These are phyloP conservation scores for Laothoe populi DNA, from an alignment of 2,888 invertebrate genomes.

Conservation along the genomic window DNA sequence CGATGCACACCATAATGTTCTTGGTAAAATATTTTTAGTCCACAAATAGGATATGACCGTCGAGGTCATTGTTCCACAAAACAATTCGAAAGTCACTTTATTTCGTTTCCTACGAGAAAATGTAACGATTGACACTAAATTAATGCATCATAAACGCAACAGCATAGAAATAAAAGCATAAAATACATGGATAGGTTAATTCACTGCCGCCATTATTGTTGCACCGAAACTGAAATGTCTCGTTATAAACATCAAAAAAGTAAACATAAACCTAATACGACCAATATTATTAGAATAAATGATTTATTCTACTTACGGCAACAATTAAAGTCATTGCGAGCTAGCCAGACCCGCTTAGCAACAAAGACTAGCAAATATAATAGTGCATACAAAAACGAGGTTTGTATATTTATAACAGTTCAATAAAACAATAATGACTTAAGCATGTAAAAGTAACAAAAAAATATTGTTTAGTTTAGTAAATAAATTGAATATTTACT, in stretches of 20 bases:
- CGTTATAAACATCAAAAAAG: conserved; percentile 79
- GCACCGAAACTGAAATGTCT: conserved; percentile 82
- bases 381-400: conserved; percentile 77
- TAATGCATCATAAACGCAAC: conserved; percentile 47
- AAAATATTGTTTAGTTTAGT: conserved; percentile 35
- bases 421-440: conserved; percentile 50
- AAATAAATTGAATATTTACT: conserved; percentile 62
- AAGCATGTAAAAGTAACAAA: conserved; percentile 39
- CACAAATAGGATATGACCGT: conserved; percentile 76
- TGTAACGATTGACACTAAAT: conserved; percentile 64
- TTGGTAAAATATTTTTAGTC: conserved; percentile 79
- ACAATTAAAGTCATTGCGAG: conserved; percentile 39
- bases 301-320: conserved; percentile 36
- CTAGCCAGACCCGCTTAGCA: conserved; percentile 61
- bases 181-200: conserved; percentile 80
- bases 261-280: conserved; percentile 74
- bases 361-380: conserved; percentile 73
- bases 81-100: conserved; percentile 68
- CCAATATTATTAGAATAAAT: conserved; percentile 42
- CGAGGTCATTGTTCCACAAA: conserved; percentile 81
- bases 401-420: conserved; percentile 67
- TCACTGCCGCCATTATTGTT: conserved; percentile 84
- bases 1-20: conserved; percentile 69
- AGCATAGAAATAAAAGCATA: conserved; percentile 54
- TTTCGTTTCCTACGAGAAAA: conserved; percentile 68